These are phyloP conservation scores for Stichopus horrens DNA, from an alignment of 53 echinoderm and acorn worm species.

Conservation along the genomic window DNA sequence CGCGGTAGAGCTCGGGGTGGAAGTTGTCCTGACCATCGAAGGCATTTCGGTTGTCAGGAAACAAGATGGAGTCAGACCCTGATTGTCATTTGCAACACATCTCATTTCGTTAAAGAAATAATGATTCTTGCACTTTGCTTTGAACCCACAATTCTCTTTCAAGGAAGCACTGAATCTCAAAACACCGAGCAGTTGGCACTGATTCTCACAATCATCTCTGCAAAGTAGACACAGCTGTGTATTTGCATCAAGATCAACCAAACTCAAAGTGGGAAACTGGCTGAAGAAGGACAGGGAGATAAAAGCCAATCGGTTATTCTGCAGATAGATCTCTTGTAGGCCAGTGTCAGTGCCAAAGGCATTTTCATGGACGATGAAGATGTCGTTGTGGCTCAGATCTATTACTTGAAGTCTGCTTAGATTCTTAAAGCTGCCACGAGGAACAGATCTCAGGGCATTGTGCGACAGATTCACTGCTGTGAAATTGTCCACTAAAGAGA, in stretches of 20 bases:
- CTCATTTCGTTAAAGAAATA: not conserved
- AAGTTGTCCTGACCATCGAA: too few relatives aligned
- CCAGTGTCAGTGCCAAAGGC: not conserved
- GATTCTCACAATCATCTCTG: not conserved
- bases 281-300: not conserved
- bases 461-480: constrained; percentile 9
- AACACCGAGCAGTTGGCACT: not conserved
- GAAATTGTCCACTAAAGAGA: not conserved
- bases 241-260: constrained; percentile 8
- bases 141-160: not conserved
- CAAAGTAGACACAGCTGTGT: constrained; percentile 1
- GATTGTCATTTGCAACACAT: not conserved
- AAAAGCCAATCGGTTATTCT: constrained; percentile 13
- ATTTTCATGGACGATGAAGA: constrained; percentile 16
- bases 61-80: not conserved
- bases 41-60: not conserved
- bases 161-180: not conserved
- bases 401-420: not conserved
- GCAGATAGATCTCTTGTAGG: constrained; percentile 6
- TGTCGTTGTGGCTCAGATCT: constrained; percentile 10
- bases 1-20: too few relatives aligned
- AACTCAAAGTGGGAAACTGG: not conserved
- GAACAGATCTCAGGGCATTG: constrained; percentile 11
- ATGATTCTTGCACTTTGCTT: not conserved
- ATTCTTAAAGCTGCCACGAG: not conserved